Evolutionary conservation across 1,140 invertebrate genomes (phyloP), one percentile per base, ranked within the genome.

Genomic region (Eurytemora carolleeae): DNA sequence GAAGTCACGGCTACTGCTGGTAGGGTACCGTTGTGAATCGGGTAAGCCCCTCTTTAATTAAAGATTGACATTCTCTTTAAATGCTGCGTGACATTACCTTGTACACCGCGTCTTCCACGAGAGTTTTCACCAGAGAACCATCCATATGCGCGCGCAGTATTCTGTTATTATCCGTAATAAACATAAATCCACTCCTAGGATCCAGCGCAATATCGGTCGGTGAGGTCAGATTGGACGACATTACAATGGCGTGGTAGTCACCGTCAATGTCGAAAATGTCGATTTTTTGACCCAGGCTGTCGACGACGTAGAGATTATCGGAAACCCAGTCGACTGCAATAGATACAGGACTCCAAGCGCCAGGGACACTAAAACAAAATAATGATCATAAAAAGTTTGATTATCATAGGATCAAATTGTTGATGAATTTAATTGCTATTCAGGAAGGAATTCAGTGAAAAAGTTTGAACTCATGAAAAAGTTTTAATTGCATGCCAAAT

Each of bases 281-380:
- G 57, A 98, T 85, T 71, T 79, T 90, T 69, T 92, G 87, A 0
- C 89, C 90, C 15, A 92, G 76, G 19, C 83, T 80, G 71, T 98
- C 94, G 0, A 87, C 87, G 12, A 97, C 86, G 71, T 98, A 98
- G 2, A 98, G 76, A 71, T 95, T 97, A 66, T 94, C 83, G 0
- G 87, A 86, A 18, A 98, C 82, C 89, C 93, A 98, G 74, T 98
- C 94, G n/a, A 96, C 82, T 0, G 93, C 91, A 15, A 98, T 71
- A 1, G 86, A 83, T 1, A 85, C 83, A 0, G 91, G 93, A 12
- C 84, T 79, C 87, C 86, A 94, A 0, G 82, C 84, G 3, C 84
- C 87, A 0, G 83, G 81, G 16, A 86, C 72, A 0, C 79, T 78
- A 57, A 87, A 53, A 68, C 65, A 64, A 64, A 53, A 44, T n/a